A percentile compares a stretch with the other conserved stretches of the same genome.
phyloP scores from a whole-genome alignment of 2,797 vertebrate genomes.

The Peromyscus aztecus region DNA sequence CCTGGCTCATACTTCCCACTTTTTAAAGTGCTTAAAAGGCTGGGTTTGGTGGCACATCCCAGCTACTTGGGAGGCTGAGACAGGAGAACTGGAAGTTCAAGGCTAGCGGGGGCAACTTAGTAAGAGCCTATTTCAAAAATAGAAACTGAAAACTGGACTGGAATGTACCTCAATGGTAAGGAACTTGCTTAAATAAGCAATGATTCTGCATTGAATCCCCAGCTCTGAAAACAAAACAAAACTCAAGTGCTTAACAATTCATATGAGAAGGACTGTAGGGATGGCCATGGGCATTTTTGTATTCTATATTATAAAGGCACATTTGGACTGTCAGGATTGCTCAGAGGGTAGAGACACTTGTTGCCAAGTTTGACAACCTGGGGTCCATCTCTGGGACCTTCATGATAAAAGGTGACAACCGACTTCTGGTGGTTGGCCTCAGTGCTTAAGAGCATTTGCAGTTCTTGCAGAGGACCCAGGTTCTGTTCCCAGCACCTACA shows the following conservation, averaged over 20 bases:
- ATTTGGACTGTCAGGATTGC: background rate
- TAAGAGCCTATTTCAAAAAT: background rate
- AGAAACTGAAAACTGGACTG: background rate
- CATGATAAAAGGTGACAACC: background rate
- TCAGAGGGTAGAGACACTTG: background rate
- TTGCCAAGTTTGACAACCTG: background rate
- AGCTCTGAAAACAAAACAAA: background rate
- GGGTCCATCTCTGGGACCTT: background rate
- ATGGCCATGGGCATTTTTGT: background rate
- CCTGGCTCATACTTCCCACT: background rate
- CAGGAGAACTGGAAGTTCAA: background rate
- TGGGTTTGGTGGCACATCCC: background rate
- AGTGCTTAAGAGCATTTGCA: background rate
- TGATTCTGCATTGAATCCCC: background rate
- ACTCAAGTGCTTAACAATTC: background rate
- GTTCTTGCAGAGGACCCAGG: background rate
- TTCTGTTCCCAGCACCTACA: background rate
- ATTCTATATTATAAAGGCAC: background rate
- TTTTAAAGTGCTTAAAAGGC: background rate
- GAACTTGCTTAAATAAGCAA: background rate
- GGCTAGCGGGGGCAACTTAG: background rate
- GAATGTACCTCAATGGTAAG: background rate
- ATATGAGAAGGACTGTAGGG: background rate
- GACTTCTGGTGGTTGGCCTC: background rate
- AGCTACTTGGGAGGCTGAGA: background rate